Base-by-base conservation (phyloP, 2,888 invertebrate species). In the Mimachlamys varia region DNA sequence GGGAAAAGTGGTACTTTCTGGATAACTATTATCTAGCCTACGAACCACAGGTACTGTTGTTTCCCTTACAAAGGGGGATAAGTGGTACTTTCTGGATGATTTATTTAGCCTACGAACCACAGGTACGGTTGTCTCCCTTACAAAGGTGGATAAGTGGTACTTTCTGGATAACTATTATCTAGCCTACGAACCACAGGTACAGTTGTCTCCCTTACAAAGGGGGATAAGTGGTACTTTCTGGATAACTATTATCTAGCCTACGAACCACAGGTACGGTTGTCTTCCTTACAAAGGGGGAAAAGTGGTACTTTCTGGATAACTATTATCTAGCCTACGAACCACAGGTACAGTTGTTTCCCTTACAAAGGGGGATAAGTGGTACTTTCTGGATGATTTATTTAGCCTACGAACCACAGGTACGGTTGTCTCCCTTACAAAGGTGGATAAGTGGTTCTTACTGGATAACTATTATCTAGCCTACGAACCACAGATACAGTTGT, bases 131-230 rank as follows among this genome's bases (percentile, higher is more conserved):
- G n/a, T 19, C 13, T 58, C 58, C n/a, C 19, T 58, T 58, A 1
- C 19, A 22, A 22, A 19, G 58, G 58, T 0, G 3, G 44, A 7
- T 44, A 44, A 44, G 7, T 44, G 44, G 44, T 44, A 44, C 7
- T 44, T 44, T 5, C 93, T 27, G 92, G 92, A 53, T 93, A 94
- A 88, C 91, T 94, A 58, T 89, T 94, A 93, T 89, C 92, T 94
- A 17, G 93, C 93, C 87, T 93, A 93, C n/a, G 93, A 94, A 55
- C 93, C 94, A 38, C 91, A 92, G 93, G 95, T 94, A 89, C n/a
- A 58, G 22, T 19, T 7, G n/a, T 19, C 13, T 58, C 58, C n/a
- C 19, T 58, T 58, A 1, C 19, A 22, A 22, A 19, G 58, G 58
- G 7, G 3, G 44, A 7, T 44, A 44, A 44, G 7, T 44, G 44